phyloP scores from a whole-genome alignment of 2,888 invertebrate species.

The Caradrina kadenii region DNA sequence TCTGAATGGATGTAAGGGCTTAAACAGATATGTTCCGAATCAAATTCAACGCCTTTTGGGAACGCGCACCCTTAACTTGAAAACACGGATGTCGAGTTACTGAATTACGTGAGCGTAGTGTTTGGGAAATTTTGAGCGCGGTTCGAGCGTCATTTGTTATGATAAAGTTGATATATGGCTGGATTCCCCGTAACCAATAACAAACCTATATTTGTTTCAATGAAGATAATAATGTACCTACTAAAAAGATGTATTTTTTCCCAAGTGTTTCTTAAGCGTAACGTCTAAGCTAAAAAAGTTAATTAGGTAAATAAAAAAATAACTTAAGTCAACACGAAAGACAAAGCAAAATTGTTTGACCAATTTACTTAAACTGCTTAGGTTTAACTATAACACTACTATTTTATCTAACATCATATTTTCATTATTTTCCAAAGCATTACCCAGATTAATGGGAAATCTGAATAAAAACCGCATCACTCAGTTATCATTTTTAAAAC shows the following conservation, averaged over 20 bases:
- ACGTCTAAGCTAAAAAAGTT: no score
- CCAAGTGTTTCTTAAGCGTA: not conserved
- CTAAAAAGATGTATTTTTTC: not conserved
- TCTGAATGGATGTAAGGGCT: constrained; percentile 74
- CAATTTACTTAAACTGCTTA: no score
- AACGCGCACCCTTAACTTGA: constrained; percentile 64
- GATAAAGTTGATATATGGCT: not conserved
- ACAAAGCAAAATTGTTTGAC: no score
- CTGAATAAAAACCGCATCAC: constrained; percentile 2
- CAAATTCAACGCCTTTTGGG: constrained; percentile 74
- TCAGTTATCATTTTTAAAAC: no score
- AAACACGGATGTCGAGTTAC: constrained; percentile 44
- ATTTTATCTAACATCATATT: no score
- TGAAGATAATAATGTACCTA: not conserved
- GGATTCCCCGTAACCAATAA: not conserved
- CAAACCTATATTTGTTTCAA: not conserved
- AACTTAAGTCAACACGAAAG: no score
- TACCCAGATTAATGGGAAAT: not conserved
- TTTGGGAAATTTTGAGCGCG: constrained; percentile 4
- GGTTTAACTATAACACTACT: no score
- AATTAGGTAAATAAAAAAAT: no score
- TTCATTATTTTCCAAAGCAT: not conserved
- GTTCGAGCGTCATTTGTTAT: not conserved
- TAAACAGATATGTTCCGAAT: constrained; percentile 80
- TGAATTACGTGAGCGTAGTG: constrained; percentile 22